These are phyloP conservation scores for Nycticorax nycticorax DNA, from an alignment of 2,113 vertebrate genomes.

Conservation along the genomic window DNA sequence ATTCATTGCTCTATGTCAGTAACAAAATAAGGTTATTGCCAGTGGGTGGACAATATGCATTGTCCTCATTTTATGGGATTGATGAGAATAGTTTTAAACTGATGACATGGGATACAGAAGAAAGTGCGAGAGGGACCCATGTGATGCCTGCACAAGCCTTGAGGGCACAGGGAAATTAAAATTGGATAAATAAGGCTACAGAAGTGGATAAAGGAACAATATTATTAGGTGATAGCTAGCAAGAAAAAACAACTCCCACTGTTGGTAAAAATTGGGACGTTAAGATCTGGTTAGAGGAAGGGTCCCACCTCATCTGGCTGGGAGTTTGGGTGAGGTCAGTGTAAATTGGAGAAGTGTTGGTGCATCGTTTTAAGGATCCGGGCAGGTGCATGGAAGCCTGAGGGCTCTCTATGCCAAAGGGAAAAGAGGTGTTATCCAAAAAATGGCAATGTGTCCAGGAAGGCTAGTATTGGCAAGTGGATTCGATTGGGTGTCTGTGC, in stretches of 20 bases:
- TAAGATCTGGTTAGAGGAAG: not conserved
- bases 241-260: not conserved
- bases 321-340: not conserved
- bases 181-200: conserved; percentile 10
- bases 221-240: not conserved
- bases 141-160: not conserved
- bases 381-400: not conserved
- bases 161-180: conserved; percentile 19
- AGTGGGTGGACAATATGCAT: not conserved
- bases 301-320: not conserved
- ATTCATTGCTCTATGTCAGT: not conserved
- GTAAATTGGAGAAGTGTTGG: not conserved
- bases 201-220: not conserved
- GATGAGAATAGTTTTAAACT: conserved; percentile 5
- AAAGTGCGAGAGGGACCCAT: not conserved
- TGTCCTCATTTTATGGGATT: not conserved
- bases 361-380: not conserved
- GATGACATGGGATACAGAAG: not conserved
- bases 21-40: not conserved
- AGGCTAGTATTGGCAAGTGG: not conserved
- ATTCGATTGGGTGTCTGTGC: not conserved
- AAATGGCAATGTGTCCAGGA: not conserved
- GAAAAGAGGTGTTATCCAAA: not conserved
- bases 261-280: not conserved
- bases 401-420: not conserved